Conservation (phyloP, 2,888 invertebrate species). For the Micoletzkya japonica region DNA sequence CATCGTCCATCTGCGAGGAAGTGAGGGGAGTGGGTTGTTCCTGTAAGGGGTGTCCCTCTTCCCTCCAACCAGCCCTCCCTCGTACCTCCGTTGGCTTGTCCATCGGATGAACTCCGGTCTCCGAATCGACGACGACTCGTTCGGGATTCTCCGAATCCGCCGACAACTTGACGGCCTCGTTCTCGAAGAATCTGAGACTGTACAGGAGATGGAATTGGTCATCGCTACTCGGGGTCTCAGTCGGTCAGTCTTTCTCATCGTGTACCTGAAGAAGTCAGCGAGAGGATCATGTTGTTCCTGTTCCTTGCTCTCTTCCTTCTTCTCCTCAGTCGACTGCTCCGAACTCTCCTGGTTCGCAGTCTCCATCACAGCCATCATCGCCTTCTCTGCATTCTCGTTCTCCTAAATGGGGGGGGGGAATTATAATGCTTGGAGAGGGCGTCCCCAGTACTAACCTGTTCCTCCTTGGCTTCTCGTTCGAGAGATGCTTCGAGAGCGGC, state of each 20-base stretch:
- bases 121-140: conserved; percentile 22
- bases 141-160: background rate
- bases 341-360: background rate
- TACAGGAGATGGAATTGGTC: background rate
- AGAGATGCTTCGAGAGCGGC: conserved; percentile 27
- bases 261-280: conserved; percentile 24
- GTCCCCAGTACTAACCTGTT: no score
- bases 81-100: background rate
- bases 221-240: no score
- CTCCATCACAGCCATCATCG: background rate
- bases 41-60: background rate
- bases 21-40: background rate
- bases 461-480: conserved; percentile 20
- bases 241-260: no score
- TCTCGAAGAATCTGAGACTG: conserved; percentile 28
- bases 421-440: no score
- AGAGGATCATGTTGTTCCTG: conserved; percentile 14
- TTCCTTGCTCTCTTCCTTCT: background rate
- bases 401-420: no score
- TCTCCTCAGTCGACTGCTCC: conserved; percentile 1
- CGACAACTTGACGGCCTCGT: conserved; percentile 23
- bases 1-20: background rate
- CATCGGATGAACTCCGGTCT: conserved; percentile 6
- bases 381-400: background rate
- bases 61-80: no score